Evolutionary conservation across 2,113 vertebrate species (phyloP), one percentile per base, ranked within the genome.

Genomic region (Hipposideros armiger): DNA sequence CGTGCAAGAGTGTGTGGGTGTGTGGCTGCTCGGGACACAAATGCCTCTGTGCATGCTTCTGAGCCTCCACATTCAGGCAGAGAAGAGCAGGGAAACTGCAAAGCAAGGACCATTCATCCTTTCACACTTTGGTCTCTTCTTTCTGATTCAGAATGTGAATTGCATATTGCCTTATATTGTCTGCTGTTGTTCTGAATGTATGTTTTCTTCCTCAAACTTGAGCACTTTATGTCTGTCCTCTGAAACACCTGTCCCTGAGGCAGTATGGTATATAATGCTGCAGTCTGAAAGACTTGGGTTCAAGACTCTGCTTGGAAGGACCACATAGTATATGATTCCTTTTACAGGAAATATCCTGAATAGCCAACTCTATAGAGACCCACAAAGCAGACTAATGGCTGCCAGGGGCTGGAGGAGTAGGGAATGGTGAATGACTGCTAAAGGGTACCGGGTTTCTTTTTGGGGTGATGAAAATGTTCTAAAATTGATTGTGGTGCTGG

Each of bases 51-150:
- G 81, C 22, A 22, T 13, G 9, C 2, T 50, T 9, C 69, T n/a
- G 22, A 83, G 22, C 3, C 3, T 42, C 6, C 47, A 8, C 4
- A 3, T 2, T 50, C 3, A 60, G n/a, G 17, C 60, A 0, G 10
- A 42, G 28, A 58, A 14, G 60, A n/a, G 54, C 13, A 17, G 36
- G 90, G 28, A 36, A 28, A 15, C 32, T 15, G 26, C 50, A 42
- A 5, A 74, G 19, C 11, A 30, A 7, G 60, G 19, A 69, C 47
- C 2, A 8, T 50, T 42, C 2, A 0, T 72, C 62, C 11, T 50
- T 36, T 16, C 42, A 72, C 11, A 30, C 2, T 36, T 74, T 19
- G 2, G 4, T 60, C 73, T 82, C 66, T 20, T 70, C 70, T 93
- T 82, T 42, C 76, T 56, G 76, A 60, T 32, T 76, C 83, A 36